Conservation (phyloP, 1,140 invertebrate species). For the Latrodectus geometricus region DNA sequence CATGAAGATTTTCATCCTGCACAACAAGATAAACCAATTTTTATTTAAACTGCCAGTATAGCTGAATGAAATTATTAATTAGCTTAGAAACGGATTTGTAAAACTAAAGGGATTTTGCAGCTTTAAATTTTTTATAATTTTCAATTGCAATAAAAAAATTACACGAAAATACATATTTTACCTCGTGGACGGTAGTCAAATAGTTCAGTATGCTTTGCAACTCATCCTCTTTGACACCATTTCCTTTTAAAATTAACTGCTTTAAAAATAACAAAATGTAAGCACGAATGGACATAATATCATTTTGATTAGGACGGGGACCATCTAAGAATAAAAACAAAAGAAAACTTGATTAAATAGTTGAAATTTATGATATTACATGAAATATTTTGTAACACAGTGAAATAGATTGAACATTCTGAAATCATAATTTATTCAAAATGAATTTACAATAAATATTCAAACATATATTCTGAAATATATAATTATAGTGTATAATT, state of each 20-base stretch:
- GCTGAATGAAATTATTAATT: no score
- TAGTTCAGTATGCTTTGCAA: conserved; percentile 98
- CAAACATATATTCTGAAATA: no score
- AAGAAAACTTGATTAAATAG: conserved; percentile 5
- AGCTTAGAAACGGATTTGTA: no score
- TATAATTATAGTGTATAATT: conserved; percentile 14
- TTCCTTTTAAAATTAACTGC: conserved; percentile 95
- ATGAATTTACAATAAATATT: no score
- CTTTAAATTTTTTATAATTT: no score
- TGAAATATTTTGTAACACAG: neutral
- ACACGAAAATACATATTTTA: conserved; percentile 68
- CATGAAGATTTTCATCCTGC: conserved; percentile 97
- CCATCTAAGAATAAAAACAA: conserved; percentile 79
- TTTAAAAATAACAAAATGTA: conserved; percentile 96
- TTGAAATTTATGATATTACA: neutral
- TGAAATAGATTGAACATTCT: neutral
- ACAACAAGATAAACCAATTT: conserved; percentile 64
- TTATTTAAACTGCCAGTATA: no score
- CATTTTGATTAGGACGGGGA: conserved; percentile 90
- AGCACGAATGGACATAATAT: conserved; percentile 91
- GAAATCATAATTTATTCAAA: neutral
- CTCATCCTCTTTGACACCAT: conserved; percentile 98
- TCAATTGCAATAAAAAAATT: no score
- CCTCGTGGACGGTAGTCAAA: conserved; percentile 95
- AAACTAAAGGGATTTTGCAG: no score